phyloP scores from a whole-genome alignment of 2,113 vertebrate species.

The Lathamus discolor region DNA sequence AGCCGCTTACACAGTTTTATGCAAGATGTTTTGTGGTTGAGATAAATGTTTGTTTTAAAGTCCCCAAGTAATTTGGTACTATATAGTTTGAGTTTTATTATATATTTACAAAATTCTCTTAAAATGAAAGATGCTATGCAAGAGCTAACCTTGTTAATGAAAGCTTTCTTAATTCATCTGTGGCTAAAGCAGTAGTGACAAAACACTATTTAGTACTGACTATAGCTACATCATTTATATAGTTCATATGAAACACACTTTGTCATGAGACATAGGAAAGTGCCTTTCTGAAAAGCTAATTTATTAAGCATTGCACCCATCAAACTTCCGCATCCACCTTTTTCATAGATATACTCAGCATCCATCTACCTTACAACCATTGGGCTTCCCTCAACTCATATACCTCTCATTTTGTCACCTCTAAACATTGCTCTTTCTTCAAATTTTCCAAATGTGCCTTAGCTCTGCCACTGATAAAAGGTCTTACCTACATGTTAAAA shows the following conservation, averaged over 20 bases:
- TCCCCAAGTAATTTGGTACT: background rate
- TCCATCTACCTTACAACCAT: background rate
- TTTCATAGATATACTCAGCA: background rate
- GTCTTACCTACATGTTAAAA: background rate
- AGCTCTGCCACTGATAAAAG: background rate
- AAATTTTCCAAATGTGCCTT: background rate
- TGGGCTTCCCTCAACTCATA: fast-evolving
- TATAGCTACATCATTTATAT: background rate
- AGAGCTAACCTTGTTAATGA: background rate
- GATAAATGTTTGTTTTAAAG: background rate
- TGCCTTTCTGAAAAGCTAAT: background rate
- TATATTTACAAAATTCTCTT: background rate
- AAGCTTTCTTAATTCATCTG: background rate
- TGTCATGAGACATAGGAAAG: background rate
- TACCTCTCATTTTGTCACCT: background rate
- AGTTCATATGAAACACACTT: background rate
- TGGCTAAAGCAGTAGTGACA: background rate
- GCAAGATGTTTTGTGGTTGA: background rate
- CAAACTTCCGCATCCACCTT: background rate
- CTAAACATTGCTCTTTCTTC: background rate
- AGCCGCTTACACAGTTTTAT: background rate
- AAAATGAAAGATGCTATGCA: background rate
- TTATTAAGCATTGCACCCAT: background rate
- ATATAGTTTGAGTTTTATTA: background rate
- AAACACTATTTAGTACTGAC: background rate